Base-by-base conservation (phyloP, 2,888 invertebrate genomes). In the Mesoligia furuncula region DNA sequence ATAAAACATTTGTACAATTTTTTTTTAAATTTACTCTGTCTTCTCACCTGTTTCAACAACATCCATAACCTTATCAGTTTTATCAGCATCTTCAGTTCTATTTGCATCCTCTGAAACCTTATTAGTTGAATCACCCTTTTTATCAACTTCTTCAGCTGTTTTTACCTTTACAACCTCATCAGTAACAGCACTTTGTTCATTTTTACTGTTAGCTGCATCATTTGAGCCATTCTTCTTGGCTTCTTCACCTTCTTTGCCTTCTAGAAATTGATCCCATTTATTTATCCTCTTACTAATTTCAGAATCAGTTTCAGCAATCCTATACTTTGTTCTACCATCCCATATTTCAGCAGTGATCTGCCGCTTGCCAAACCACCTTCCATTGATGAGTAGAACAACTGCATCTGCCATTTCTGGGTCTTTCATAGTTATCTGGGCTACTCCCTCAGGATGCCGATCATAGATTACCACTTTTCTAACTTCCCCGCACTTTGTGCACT, bases 261-360 rank as follows among this genome's bases (percentile, higher is more conserved):
- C 98, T 88, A 99, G 96, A 95, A 98, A 99, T 88, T 98, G 97
- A 89, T 98, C 98, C 99, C 99, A 99, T 86, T 98, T 98, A 70
- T 98, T 97, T 76, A 99, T 95, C 81, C 99, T 97, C 81, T 98
- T 97, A 83, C 98, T 97, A 45, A 98, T 97, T 93, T 99, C 98
- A 69, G 98, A 98, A 92, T 99, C 99, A 0, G 99, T 99, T 96
- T 99, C 99, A 74, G 98, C 98, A 90, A 99, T 98, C 93, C 98
- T 98, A 95, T 98, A 99, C 94, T 99, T 99, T 0, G 99, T 99
- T 93, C 98, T 98, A 31, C 99, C 99, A 96, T 99, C 99, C 99
- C 99, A 99, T 84, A 98, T 98, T 92, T 98, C 98, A 7, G 99
- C 99, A 7, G 97, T 97, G 48, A 99, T 97, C 93, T 98, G 97